Conservation (phyloP, 1,140 invertebrate genomes). For the Chymomyza costata region DNA sequence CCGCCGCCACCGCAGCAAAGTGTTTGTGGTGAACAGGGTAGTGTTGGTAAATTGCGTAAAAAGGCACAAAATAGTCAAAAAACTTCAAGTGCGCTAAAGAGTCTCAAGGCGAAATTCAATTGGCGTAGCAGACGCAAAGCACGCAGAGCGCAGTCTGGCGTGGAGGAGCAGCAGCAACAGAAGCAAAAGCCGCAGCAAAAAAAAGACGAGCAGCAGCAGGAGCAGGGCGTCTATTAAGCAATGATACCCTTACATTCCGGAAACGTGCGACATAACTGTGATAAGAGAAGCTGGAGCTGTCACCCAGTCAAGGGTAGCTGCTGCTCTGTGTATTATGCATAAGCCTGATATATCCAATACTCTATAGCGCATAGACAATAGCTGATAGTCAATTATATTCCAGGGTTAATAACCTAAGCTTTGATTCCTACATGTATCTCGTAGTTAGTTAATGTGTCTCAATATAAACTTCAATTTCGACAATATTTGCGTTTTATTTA, state of each 20-base stretch:
- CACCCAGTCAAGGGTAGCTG: too few relatives aligned
- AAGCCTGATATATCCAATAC: too few relatives aligned
- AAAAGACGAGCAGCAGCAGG: conserved; percentile 19
- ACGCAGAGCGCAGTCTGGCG: conserved; percentile 21
- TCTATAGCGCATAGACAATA: too few relatives aligned
- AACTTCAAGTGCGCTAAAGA: conserved; percentile 43
- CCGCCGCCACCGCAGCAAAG: conserved; percentile 4
- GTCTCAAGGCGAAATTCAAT: conserved; percentile 57
- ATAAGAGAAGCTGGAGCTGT: conserved; percentile 53
- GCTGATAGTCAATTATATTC: too few relatives aligned
- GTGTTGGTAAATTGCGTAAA: conserved; percentile 52
- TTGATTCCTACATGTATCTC: too few relatives aligned
- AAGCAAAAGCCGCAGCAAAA: conserved; percentile 7
- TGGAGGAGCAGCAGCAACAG: conserved; percentile 19
- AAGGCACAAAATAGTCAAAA: conserved; percentile 48
- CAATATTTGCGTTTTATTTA: too few relatives aligned
- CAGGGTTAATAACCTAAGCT: too few relatives aligned
- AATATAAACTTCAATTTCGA: too few relatives aligned
- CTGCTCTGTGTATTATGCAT: too few relatives aligned
- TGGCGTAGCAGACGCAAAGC: conserved; percentile 55
- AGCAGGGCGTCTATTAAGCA: conserved; percentile 38
- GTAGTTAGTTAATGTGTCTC: too few relatives aligned
- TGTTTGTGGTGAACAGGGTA: conserved; percentile 11
- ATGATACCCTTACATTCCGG: conserved; percentile 34
- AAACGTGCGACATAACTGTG: conserved; percentile 45